phyloP scores from a whole-genome alignment of 2,888 invertebrate genomes.

The Bembecia ichneumoniformis region DNA sequence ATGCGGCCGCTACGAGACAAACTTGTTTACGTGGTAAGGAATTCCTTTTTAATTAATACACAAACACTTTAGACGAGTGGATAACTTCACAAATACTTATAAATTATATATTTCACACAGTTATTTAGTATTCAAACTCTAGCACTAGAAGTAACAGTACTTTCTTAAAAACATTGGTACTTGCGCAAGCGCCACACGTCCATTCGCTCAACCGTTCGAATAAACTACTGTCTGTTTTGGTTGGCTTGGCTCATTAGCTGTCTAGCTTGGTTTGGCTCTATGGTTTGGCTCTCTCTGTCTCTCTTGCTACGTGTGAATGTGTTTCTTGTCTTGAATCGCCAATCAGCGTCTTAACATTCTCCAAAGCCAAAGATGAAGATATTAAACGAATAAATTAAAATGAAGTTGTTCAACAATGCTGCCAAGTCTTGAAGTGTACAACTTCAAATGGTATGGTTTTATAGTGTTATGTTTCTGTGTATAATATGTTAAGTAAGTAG shows the following conservation, averaged over 20 bases:
- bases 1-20: constrained; percentile 14
- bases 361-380: constrained; percentile 34
- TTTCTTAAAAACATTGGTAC: background rate
- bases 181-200: constrained; percentile 27
- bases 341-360: constrained; percentile 51
- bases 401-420: constrained; percentile 13
- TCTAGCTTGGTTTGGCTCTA: no score
- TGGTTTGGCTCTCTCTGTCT: no score
- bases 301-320: no score
- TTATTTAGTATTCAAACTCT: background rate
- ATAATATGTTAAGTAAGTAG: no score
- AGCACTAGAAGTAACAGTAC: background rate
- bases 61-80: constrained; percentile 16
- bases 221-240: constrained; percentile 25
- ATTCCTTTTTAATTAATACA: constrained; percentile 6
- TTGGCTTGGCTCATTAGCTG: no score
- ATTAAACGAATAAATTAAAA: constrained; percentile 43
- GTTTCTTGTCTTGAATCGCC: constrained; percentile 24
- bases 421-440: no score
- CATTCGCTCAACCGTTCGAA: constrained; percentile 20
- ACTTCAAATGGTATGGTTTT: constrained; percentile 24
- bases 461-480: no score
- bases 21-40: constrained; percentile 26
- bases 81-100: constrained; percentile 4
- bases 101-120: background rate